Base-by-base conservation (phyloP, 1,140 invertebrate genomes). In the Pachypsylla venusta region DNA sequence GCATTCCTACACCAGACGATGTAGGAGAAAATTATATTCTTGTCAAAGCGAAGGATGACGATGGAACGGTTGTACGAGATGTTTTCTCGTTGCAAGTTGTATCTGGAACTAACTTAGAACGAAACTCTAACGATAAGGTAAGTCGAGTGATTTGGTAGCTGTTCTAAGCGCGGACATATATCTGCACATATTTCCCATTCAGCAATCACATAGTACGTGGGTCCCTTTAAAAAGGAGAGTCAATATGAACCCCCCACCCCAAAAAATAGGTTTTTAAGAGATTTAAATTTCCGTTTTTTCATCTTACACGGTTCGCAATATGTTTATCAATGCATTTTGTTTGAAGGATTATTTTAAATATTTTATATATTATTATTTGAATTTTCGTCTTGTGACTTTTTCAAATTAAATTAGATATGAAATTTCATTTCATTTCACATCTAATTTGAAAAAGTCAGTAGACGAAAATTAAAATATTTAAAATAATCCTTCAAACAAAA, bases 31-130 rank as follows among this genome's bases (percentile, higher is more conserved):
- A 79, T 66, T 75, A 73, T 39, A 65, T 80, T 25, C 74, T 64
- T 20, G 69, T 80, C 14, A 73, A 71, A 62, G 74, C 76, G 13
- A 58, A 70, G 56, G 73, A 70, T 30, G 72, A 72, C 35, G 66
- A 68, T 27, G 69, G 66, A 24, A 67, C 69, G 56, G 60, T 65
- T 54, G 71, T 74, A 22, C 73, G 74, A 62, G 76, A 77, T 66
- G 69, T 71, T 19, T 79, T 80, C 66, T 73, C 76, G 55, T 69
- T 84, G 30, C 74, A 80, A 65, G 78, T 82, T 2, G 57, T 76
- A 1, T 71, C 70, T 0, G 70, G 71, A 27, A 69, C 69, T 24
- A 57, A 62, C 19, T 64, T 67, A 12, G 64, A 70, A 53, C 63
- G 64, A 48, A 68, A 64, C 42, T 67, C 68, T 59, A 70, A 68